A percentile compares a stretch with the other conserved stretches of the same genome.
These are phyloP conservation scores for Lithobates pipiens DNA, from an alignment of 2,797 vertebrate genomes.

Conservation along the genomic window DNA sequence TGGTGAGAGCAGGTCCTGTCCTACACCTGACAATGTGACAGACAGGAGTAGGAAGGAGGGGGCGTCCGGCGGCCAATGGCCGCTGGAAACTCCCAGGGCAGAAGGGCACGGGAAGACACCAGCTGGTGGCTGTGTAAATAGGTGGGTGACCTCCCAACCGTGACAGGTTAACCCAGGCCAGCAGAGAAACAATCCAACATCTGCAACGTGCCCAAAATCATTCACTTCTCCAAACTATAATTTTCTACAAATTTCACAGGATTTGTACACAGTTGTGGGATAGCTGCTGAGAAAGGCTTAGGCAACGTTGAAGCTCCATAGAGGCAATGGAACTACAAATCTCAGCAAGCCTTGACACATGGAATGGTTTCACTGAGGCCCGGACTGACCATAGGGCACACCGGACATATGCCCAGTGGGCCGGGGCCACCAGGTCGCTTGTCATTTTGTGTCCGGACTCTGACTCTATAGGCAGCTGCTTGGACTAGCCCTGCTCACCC, in stretches of 20 bases:
- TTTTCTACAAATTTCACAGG: background rate
- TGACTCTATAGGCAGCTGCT: too few relatives aligned
- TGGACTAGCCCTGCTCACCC: too few relatives aligned
- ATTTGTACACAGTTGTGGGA: too few relatives aligned
- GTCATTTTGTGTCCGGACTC: too few relatives aligned
- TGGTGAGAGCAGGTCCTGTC: background rate
- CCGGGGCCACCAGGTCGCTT: too few relatives aligned
- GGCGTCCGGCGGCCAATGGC: constrained; percentile 11
- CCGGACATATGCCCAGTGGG: too few relatives aligned
- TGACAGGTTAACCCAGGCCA: background rate
- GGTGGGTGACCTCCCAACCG: background rate
- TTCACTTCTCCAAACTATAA: background rate
- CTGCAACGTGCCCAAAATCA: background rate
- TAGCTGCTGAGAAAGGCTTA: background rate
- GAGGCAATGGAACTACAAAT: background rate
- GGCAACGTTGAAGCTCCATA: background rate
- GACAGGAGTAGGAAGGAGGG: background rate
- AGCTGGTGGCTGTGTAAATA: constrained; percentile 13
- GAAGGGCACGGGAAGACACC: constrained; percentile 1
- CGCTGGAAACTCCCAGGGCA: background rate
- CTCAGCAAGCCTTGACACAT: background rate
- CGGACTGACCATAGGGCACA: too few relatives aligned
- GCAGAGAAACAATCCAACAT: background rate
- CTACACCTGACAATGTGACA: background rate
- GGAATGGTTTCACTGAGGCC: too few relatives aligned